Base-by-base conservation (phyloP, 2,797 vertebrate genomes). In the Taeniopygia guttata region DNA sequence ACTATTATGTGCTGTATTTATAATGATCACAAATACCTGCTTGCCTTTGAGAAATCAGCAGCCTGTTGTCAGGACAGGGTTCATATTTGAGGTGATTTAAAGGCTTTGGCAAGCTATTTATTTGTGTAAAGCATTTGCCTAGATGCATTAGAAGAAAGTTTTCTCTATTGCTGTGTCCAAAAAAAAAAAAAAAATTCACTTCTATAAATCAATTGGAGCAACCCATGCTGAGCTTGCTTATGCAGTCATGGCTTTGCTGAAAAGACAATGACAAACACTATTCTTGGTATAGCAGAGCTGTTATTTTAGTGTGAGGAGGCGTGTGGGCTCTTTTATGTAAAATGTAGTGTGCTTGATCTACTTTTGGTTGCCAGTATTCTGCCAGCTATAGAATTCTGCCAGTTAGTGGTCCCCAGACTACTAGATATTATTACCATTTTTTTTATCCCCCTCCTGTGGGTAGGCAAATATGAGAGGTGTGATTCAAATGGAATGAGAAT, bases 271-370 rank as follows among this genome's bases (percentile, higher is more conserved):
- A 11, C 1, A 3, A 86, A 17, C 43, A 7, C 40, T 76, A 16
- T 60, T 43, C 66, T 94, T 96, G 77, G 83, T 80, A 60, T n/a
- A 32, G 45, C 54, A 25, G 78, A 90, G 80, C 87, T 96, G 77
- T 70, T 91, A 51, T 77, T 92, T 78, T 40, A 81, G n/a, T 21
- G 60, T 5, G 16, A 64, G 68, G 62, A 72, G 46, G 45, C 90
- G 54, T 46, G 75, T 88, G 56, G 90, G 34, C 84, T 84, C 77
- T 74, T 90, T 88, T 93, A 64, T 80, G 26, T 77, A 67, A 86
- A 68, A 63, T n/a, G 40, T 62, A 32, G 80, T 15, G 56, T 84
- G 64, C 42, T 8, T 54, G 56, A 89, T 82, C 82, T 62, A 14
- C 32, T 88, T 87, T 14, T 54, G 73, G 70, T 90, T 67, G 76